These are phyloP conservation scores for Galeruca laticollis DNA, from an alignment of 2,888 invertebrate species.

Conservation along the genomic window DNA sequence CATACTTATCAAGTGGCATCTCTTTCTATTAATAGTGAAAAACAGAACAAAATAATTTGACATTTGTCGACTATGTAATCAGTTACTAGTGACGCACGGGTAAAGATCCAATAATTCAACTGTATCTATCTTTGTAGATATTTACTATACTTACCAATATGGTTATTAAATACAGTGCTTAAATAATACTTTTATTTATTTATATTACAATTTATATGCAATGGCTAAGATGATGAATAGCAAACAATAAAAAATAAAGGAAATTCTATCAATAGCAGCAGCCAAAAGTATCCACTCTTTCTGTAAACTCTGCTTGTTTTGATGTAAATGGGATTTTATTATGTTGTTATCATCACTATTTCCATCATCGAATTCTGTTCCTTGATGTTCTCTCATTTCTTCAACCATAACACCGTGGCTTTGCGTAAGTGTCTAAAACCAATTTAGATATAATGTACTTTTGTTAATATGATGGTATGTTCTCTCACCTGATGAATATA, in stretches of 20 bases:
- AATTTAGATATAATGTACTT: neutral
- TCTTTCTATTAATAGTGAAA: too few relatives aligned
- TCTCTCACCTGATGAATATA: conserved; percentile 65
- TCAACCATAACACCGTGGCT: conserved; percentile 62
- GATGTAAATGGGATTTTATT: conserved; percentile 53
- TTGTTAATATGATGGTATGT: neutral
- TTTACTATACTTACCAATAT: too few relatives aligned
- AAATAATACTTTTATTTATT: conserved; percentile 1
- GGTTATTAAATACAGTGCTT: neutral
- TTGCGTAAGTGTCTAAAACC: conserved; percentile 52
- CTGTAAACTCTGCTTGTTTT: conserved; percentile 62
- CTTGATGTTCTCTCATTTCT: conserved; percentile 66
- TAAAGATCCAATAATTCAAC: too few relatives aligned
- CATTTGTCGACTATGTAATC: too few relatives aligned
- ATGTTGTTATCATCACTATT: conserved; percentile 64
- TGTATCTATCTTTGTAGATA: neutral
- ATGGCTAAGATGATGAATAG: conserved; percentile 70
- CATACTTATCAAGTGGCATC: too few relatives aligned
- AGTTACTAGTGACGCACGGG: too few relatives aligned
- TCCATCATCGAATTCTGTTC: conserved; percentile 63
- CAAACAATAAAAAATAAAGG: conserved; percentile 71
- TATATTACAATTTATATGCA: conserved; percentile 64
- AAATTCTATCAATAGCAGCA: conserved; percentile 73
- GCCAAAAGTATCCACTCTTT: conserved; percentile 76
- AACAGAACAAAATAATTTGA: too few relatives aligned